Percentiles rank a stretch among this genome's conserved stretches.
Conservation (phyloP, 2,113 vertebrate genomes). For the Hyla sarda region DNA sequence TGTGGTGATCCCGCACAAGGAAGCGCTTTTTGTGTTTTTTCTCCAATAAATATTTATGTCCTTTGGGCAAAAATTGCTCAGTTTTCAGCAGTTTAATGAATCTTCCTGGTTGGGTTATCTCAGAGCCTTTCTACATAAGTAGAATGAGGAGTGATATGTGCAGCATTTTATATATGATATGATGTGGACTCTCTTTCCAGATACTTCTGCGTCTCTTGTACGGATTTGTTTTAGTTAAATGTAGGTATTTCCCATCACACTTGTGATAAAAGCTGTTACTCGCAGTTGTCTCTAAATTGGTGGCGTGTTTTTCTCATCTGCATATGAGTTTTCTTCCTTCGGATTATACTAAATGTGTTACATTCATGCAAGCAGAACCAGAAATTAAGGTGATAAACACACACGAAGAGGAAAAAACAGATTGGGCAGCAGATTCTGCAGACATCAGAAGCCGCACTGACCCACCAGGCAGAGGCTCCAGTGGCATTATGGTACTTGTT, state of each 20-base stretch:
- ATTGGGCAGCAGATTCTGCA: conserved; percentile 6
- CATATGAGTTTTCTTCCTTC: conserved; percentile 35
- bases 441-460: background rate
- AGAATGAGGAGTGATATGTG: background rate
- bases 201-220: background rate
- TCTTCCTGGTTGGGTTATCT: background rate
- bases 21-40: too few species aligned
- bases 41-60: too few species aligned
- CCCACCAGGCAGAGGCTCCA: background rate
- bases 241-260: conserved; percentile 40
- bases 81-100: too few species aligned
- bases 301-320: conserved; percentile 43
- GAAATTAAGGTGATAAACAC: conserved; percentile 1
- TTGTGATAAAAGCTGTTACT: conserved; percentile 56
- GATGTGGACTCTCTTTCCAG: too few species aligned
- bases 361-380: background rate
- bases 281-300: conserved; percentile 56
- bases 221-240: conserved; percentile 43
- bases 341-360: conserved; percentile 26
- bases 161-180: background rate
- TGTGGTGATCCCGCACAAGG: too few species aligned
- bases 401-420: background rate
- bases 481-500: background rate
- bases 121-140: background rate
- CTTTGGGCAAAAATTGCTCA: too few species aligned